Base-by-base conservation (phyloP, 2,888 invertebrate species). In the Drosophila flavopinicola region DNA sequence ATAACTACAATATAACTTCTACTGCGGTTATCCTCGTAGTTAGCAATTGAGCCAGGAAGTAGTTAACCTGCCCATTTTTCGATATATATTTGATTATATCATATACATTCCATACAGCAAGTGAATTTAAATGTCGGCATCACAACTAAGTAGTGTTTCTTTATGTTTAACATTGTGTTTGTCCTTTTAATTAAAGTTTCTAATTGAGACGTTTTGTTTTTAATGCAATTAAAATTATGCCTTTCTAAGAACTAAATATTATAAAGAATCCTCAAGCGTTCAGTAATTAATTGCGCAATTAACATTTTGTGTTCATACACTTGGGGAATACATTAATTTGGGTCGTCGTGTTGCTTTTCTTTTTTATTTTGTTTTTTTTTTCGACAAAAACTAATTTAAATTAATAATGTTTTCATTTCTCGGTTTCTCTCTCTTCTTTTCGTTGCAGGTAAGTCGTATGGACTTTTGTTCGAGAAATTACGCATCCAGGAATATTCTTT, bases 161-260 rank as follows among this genome's bases (percentile, higher is more conserved):
- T n/a, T n/a, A n/a, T 35, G 35, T 37, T 17, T 37, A 10, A 37
- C n/a, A 37, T 37, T 20, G 15, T 17, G 10, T 35, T 5, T 4
- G 9, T 7, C 5, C 9, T 27, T 41, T 27, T n/a, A 56, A 59
- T 63, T 66, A 41, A 65, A 56, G 52, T 70, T 27, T 66, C 71
- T 69, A 77, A 78, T 74, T 78, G 71, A 68, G 66, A 65, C 49
- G 56, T 58, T 20, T 20, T 20, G 65, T 67, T 70, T 78, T 59
- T 57, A 65, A 66, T 68, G 78, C 75, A 71, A 78, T 78, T 75
- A 68, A 65, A 53, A 37, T 53, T 37, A 25, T 13, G 20, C 37
- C 2, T 37, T 4, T 17, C 23, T 23, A 24, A 9, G 5, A 5
- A n/a, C 3, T 13, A 9, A 7, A 9, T 9, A 7, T n/a, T 41